Base-by-base conservation (phyloP, 37 sponge, comb jelly and placozoan genomes). In the Ianthella basta region DNA sequence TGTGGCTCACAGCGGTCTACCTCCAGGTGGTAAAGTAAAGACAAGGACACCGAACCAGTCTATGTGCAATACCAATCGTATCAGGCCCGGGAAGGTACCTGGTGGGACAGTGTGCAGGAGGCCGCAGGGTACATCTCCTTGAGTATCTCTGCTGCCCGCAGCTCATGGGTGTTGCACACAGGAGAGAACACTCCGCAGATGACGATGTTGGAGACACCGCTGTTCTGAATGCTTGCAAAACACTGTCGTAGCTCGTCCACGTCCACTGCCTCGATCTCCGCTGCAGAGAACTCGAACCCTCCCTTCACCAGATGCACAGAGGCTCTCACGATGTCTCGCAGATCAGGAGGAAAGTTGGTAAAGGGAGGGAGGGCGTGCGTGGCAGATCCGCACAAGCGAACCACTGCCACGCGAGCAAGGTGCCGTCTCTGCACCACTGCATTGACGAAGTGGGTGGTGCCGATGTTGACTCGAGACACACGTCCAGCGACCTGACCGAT, bases 371-470 rank as follows among this genome's bases (percentile, higher is more conserved):
- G 82, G 38, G 83, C 82, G 55, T 66, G 25, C 0, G 91, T 86
- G 6, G 96, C 88, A 32, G 83, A 67, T 1, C 91, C 90, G 32
- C 96, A 95, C 34, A 95, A 81, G 50, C 96, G 85, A 18, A 95
- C 59, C 14, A 87, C 91, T 0, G 91, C 92, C 0, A 95, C 93
- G n/a, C 55, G 77, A 2, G 87, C 70, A 4, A 95, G 84, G 38
- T 55, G 39, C 33, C 55, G 65, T 60, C 92, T 78, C 81, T 92
- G 87, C 23, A 89, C 72, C 13, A 92, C 86, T 14, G 96, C 96
- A 70, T 95, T 95, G 55, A 87, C 70, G 67, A 95, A 95, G 84
- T 95, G 96, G 8, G 96, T 95, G 1, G 96, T 95, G 12, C 96
- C 96, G 38, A 95, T 95, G 88, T 82, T 80, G 16, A 95, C 92